Conservation (phyloP, 1,140 invertebrate species). For the Conopomorpha cramerella region DNA sequence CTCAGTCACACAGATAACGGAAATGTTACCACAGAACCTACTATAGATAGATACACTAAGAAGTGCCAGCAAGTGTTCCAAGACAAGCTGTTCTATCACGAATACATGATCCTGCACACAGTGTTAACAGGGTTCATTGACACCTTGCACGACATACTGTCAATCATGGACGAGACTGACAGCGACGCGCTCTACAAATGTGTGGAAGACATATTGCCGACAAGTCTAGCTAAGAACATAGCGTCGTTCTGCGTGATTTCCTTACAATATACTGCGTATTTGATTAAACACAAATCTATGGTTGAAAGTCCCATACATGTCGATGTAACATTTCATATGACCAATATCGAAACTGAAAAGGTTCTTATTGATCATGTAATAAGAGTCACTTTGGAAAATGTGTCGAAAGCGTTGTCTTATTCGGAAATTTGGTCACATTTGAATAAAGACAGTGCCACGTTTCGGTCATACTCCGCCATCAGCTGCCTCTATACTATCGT, state of each 20-base stretch:
- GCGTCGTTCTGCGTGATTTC: constrained; percentile 49
- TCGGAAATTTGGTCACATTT: constrained; percentile 42
- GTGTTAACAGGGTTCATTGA: constrained; percentile 36
- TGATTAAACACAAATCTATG: constrained; percentile 48
- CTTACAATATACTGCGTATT: constrained; percentile 52
- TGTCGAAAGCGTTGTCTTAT: constrained; percentile 34
- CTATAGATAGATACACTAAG: constrained; percentile 52
- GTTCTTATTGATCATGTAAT: constrained; percentile 35
- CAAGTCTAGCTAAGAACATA: constrained; percentile 31
- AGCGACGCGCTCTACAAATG: constrained; percentile 45
- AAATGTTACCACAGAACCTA: constrained; percentile 39
- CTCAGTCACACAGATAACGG: constrained; percentile 53
- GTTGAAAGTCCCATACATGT: constrained; percentile 31
- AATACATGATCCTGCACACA: constrained; percentile 39
- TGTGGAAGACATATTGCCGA: constrained; percentile 37
- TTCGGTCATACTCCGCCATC: constrained; percentile 45
- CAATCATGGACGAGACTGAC: constrained; percentile 30
- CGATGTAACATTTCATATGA: constrained; percentile 40
- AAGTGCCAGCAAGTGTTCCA: constrained; percentile 54
- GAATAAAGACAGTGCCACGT: constrained; percentile 41
- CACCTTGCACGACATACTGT: constrained; percentile 23
- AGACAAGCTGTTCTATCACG: constrained; percentile 52
- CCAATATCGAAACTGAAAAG: constrained; percentile 22
- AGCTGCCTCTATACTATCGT: constrained; percentile 50
- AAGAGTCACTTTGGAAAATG: constrained; percentile 30